A percentile compares a stretch with the other conserved stretches of the same genome.
Evolutionary conservation across 2,797 vertebrate species (phyloP).

Genomic region (Knipowitschia caucasica): DNA sequence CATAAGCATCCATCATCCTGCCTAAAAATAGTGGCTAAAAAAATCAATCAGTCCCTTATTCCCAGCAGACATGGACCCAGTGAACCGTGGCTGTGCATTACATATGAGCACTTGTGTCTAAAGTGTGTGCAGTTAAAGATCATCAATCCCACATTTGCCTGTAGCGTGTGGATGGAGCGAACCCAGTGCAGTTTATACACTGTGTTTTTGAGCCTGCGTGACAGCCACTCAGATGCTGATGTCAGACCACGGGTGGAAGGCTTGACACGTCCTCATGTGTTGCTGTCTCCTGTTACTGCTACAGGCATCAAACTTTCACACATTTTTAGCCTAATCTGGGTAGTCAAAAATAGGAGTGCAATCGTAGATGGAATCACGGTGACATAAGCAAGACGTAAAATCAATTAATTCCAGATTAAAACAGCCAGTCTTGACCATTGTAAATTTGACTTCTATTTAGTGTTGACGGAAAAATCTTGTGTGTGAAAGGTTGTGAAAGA

Average conservation of each 20-base stretch:
- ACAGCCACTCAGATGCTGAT: slow-evolving; percentile 60
- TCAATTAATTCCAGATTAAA: slow-evolving; percentile 2
- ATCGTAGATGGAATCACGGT: slow-evolving; percentile 19
- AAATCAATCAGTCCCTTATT: slow-evolving; percentile 65
- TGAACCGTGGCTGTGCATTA: slow-evolving; percentile 46
- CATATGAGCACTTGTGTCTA: slow-evolving; percentile 21
- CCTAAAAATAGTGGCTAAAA: slow-evolving; percentile 70
- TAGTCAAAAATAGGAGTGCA: slow-evolving; percentile 43
- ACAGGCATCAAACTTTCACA: slow-evolving; percentile 54
- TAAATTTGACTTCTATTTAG: slow-evolving; percentile 18
- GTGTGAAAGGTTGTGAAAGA: slow-evolving; percentile 44
- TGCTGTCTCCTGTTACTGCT: slow-evolving; percentile 63
- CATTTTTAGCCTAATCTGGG: slow-evolving; percentile 41
- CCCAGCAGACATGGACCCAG: slow-evolving; percentile 50
- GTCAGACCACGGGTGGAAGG: slow-evolving; percentile 57
- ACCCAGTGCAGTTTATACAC: slow-evolving; percentile 21
- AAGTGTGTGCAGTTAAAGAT: slow-evolving; percentile 29
- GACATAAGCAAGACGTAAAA: slow-evolving; percentile 10
- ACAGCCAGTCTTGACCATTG: not conserved
- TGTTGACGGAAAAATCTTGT: slow-evolving; percentile 14
- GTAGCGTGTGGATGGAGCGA: slow-evolving; percentile 36
- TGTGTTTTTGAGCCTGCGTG: slow-evolving; percentile 23
- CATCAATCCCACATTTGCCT: slow-evolving; percentile 43
- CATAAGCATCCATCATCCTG: slow-evolving; percentile 73
- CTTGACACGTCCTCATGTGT: slow-evolving; percentile 64